These are phyloP conservation scores for Rhyacichthys aspro DNA, from an alignment of 2,797 vertebrate genomes.

Conservation along the genomic window DNA sequence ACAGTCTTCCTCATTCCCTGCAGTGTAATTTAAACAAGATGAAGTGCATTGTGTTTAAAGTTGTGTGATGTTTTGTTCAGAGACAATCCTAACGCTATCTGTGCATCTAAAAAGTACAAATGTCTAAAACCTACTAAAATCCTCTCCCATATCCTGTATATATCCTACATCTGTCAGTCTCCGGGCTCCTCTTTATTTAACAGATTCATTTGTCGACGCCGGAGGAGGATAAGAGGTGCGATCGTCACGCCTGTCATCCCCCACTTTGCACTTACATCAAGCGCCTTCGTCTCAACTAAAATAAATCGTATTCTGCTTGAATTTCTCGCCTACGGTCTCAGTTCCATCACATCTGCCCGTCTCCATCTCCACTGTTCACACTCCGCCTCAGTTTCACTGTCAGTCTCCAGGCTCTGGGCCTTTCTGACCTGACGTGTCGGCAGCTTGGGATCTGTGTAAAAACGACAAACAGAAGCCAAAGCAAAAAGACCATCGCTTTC, in stretches of 20 bases:
- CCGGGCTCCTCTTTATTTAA: conserved; percentile 10
- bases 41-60: no score
- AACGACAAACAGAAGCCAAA: no score
- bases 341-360: background rate
- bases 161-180: conserved; percentile 33
- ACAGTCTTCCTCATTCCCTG: no score
- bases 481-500: background rate
- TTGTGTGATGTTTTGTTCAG: no score
- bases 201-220: conserved; percentile 34
- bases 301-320: conserved; percentile 13
- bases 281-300: conserved; percentile 4
- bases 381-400: background rate
- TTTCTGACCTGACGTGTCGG: background rate
- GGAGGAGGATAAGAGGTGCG: conserved; percentile 48
- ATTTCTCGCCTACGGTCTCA: background rate
- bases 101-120: no score
- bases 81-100: no score
- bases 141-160: background rate
- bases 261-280: conserved; percentile 45
- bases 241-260: conserved; percentile 44
- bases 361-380: background rate
- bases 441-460: background rate
- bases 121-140: no score
- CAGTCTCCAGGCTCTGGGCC: background rate
- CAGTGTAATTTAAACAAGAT: no score